Conservation (phyloP, 2,797 vertebrate species). For the Coendou prehensilis region DNA sequence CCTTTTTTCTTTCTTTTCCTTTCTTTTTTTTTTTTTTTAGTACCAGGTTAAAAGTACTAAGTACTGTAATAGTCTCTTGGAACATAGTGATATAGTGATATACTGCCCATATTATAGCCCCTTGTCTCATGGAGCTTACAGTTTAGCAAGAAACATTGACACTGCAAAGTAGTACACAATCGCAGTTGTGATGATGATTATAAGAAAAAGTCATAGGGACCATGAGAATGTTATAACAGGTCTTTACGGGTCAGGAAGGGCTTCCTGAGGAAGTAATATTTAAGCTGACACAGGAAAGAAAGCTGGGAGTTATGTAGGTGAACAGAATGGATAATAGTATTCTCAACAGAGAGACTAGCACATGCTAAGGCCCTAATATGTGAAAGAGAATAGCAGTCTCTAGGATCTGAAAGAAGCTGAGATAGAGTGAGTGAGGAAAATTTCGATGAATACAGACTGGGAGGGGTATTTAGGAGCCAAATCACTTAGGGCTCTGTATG, state of each 20-base stretch:
- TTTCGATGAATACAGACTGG: neutral
- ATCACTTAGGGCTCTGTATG: neutral
- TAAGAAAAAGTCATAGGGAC: slow-evolving; percentile 61
- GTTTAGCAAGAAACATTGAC: slow-evolving; percentile 38
- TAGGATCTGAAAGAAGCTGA: slow-evolving; percentile 34
- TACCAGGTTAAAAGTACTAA: slow-evolving; percentile 15
- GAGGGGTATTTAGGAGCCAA: slow-evolving; percentile 39
- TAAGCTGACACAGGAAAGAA: slow-evolving; percentile 64
- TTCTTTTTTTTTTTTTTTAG: neutral
- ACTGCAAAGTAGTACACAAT: slow-evolving; percentile 21
- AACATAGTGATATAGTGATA: neutral
- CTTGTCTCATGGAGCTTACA: slow-evolving; percentile 22
- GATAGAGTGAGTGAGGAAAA: slow-evolving; percentile 24
- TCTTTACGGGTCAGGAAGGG: slow-evolving; percentile 35
- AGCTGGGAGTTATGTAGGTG: slow-evolving; percentile 7
- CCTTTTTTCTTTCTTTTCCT: too few species aligned
- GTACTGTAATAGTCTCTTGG: neutral
- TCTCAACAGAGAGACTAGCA: slow-evolving; percentile 33
- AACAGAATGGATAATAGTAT: slow-evolving; percentile 40
- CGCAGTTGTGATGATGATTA: neutral
- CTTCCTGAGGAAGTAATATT: slow-evolving; percentile 68
- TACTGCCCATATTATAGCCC: neutral
- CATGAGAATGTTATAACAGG: slow-evolving; percentile 43
- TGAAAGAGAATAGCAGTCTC: slow-evolving; percentile 57
- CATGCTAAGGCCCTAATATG: slow-evolving; percentile 15